Percentiles rank a stretch among this genome's conserved stretches.
These are phyloP conservation scores for Dipodomys merriami DNA, from an alignment of 2,113 vertebrate genomes.

Conservation along the genomic window DNA sequence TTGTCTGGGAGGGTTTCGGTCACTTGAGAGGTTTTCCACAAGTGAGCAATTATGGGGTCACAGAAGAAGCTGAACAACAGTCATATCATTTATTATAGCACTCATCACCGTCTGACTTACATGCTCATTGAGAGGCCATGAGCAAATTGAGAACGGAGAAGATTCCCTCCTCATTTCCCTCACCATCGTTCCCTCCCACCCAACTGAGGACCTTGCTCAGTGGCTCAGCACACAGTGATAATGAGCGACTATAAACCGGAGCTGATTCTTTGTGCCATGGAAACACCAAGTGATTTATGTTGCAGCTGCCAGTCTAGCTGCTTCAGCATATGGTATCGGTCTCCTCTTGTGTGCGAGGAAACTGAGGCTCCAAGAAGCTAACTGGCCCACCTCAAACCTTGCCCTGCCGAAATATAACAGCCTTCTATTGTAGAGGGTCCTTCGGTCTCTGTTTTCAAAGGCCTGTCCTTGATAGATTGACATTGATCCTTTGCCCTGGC, in stretches of 20 bases:
- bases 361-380: constrained; percentile 17
- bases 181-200: background rate
- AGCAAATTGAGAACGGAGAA: constrained; percentile 56
- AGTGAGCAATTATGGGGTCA: constrained; percentile 76
- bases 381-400: background rate
- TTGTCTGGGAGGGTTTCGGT: constrained; percentile 66
- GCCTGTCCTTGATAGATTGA: background rate
- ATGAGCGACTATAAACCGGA: constrained; percentile 12
- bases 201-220: background rate
- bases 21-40: constrained; percentile 74
- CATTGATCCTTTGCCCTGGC: background rate
- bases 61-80: constrained; percentile 59
- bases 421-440: background rate
- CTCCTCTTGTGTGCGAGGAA: background rate
- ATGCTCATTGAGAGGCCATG: constrained; percentile 54
- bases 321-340: background rate
- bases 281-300: constrained; percentile 29
- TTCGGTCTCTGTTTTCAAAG: background rate
- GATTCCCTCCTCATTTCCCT: constrained; percentile 44
- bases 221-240: background rate
- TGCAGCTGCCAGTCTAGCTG: background rate
- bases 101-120: constrained; percentile 66
- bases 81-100: constrained; percentile 63
- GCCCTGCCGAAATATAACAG: background rate
- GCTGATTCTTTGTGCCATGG: constrained; percentile 3